phyloP scores from a whole-genome alignment of 2,797 vertebrate species.

The Enteromius mattozi region DNA sequence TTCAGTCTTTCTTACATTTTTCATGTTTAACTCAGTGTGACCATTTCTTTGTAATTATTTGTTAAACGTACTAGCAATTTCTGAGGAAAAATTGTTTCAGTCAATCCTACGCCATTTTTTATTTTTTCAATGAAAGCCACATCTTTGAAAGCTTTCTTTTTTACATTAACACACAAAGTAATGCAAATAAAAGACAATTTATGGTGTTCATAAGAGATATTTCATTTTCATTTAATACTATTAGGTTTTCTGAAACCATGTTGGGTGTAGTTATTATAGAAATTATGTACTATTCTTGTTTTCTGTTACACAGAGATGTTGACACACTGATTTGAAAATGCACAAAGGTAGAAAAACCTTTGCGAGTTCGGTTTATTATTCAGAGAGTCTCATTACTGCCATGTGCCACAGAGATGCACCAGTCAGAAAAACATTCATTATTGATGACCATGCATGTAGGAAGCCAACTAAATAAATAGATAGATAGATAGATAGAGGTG shows the following conservation, averaged over 20 bases:
- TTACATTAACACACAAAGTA: not conserved
- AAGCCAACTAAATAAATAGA: not conserved
- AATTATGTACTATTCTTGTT: not conserved
- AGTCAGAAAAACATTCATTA: constrained; percentile 28
- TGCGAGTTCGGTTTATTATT: not conserved
- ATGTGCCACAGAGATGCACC: constrained; percentile 26
- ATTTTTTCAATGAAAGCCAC: not conserved
- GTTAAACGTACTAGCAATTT: not conserved
- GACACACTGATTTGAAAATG: not conserved
- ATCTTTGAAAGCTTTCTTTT: not conserved
- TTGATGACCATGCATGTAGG: not conserved
- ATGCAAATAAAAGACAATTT: not conserved
- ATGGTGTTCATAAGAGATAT: not conserved
- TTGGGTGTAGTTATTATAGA: not conserved
- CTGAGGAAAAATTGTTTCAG: not conserved
- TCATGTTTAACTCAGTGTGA: not conserved
- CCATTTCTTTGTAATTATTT: not conserved
- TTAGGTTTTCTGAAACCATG: not conserved
- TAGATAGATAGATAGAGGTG: not conserved
- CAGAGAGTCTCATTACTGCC: constrained; percentile 3
- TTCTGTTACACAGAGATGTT: not conserved
- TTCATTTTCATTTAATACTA: not conserved
- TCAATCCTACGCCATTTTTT: not conserved
- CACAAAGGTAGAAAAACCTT: not conserved
- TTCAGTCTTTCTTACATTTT: not conserved